A percentile compares a stretch with the other conserved stretches of the same genome.
phyloP scores from a whole-genome alignment of 2,113 vertebrate genomes.

The Aramus guarauna region DNA sequence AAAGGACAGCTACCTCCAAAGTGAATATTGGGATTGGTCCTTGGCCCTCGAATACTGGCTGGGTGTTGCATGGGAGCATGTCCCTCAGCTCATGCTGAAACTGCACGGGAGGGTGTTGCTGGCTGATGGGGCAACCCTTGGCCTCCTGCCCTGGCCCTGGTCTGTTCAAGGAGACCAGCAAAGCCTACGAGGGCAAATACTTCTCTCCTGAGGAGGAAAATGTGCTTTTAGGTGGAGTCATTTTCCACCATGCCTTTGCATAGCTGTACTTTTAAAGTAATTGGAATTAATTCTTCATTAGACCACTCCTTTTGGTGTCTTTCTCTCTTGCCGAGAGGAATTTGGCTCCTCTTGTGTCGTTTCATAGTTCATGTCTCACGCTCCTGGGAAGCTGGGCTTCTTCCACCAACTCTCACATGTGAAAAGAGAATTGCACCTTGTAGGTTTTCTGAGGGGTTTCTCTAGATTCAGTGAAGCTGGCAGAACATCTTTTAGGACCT shows the following conservation, averaged over 20 bases:
- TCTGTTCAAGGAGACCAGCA: background rate
- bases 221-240: fast-evolving
- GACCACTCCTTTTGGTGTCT: fast-evolving
- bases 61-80: fast-evolving
- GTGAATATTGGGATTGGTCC: background rate
- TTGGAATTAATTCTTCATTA: background rate
- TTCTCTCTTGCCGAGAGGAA: background rate
- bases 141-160: background rate
- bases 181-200: background rate
- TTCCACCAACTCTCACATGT: background rate
- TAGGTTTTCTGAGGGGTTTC: background rate
- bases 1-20: background rate
- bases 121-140: background rate
- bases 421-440: background rate
- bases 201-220: background rate
- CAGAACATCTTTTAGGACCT: background rate
- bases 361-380: background rate
- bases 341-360: background rate
- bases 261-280: background rate
- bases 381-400: background rate
- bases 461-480: background rate
- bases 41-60: background rate
- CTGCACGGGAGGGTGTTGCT: fast-evolving
- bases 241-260: background rate
- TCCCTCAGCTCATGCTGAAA: background rate